Base-by-base conservation (phyloP, 2,888 invertebrate genomes). In the Xiphydria camelus region DNA sequence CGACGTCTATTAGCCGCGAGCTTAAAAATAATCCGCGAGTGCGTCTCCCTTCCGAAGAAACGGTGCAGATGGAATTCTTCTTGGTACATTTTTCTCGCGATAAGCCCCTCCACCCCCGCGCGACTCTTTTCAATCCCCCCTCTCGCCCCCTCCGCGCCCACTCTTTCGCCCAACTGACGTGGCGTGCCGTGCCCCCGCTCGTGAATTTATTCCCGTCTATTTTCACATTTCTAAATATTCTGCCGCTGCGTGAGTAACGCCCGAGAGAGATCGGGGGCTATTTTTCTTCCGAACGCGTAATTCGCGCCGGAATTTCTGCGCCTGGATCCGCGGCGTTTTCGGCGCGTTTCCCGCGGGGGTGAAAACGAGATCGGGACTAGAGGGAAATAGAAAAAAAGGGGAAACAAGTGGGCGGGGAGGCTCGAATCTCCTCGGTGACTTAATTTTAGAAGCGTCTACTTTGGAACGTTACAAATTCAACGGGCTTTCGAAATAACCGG, bases 361-460 rank as follows among this genome's bases (percentile, higher is more conserved):
- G 31, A 31, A 6, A 39, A 36, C 26, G 22, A 23, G 18, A 4
- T 18, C 26, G 26, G 25, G 32, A 33, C 33, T 17, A 29, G 31
- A 20, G 20, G 12, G 23, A 19, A 33, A 35, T 20, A 18, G 26
- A 31, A 20, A 33, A 4, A 10, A 37, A 37, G 12, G 5, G 1
- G n/a, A n/a, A n/a, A n/a, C n/a, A n/a, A n/a, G n/a, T n/a, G n/a
- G n/a, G n/a, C n/a, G n/a, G n/a, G n/a, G n/a, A n/a, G n/a, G n/a
- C n/a, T n/a, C n/a, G n/a, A n/a, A n/a, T n/a, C n/a, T n/a, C n/a
- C n/a, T n/a, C n/a, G n/a, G n/a, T n/a, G 10, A 10, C 41, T 41
- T 63, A 63, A 60, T 57, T 62, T 57, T 60, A 62, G 62, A 57
- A 7, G 2, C 29, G 12, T 29, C 12, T 15, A 12, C 12, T 29